Percentiles rank a stretch among this genome's conserved stretches.
Evolutionary conservation across 2,797 vertebrate genomes (phyloP).

Genomic region (Aldrovandia affinis): DNA sequence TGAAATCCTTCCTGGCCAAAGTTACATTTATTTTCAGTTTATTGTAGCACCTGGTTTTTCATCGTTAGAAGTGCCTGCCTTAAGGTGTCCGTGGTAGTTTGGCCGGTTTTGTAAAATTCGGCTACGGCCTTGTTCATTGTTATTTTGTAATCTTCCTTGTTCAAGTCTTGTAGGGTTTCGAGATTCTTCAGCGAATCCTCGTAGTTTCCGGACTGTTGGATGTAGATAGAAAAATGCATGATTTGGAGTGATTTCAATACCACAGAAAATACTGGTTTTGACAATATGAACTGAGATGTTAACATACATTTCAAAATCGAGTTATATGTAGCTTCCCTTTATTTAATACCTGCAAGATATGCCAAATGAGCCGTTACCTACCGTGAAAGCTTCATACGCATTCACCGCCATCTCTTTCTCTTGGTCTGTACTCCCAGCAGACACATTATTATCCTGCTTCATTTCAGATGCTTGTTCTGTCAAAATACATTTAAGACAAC

Average conservation of each 20-base stretch:
- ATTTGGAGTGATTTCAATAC: conserved; percentile 25
- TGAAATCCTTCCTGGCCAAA: not conserved
- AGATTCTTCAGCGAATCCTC: conserved; percentile 88
- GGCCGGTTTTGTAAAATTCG: conserved; percentile 93
- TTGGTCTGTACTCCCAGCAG: conserved; percentile 86
- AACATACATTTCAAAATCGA: not conserved
- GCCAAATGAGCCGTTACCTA: conserved; percentile 73
- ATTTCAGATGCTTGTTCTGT: conserved; percentile 83
- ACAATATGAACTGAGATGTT: not conserved
- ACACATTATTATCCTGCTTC: conserved; percentile 81
- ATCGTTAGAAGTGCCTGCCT: conserved; percentile 87
- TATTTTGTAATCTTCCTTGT: conserved; percentile 98
- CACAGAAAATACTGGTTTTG: not conserved
- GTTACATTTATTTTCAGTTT: not conserved
- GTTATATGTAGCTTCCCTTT: not conserved
- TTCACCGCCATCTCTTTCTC: conserved; percentile 87
- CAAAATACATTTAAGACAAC: conserved; percentile 31
- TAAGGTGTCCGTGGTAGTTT: conserved; percentile 87
- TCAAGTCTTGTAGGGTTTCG: conserved; percentile 86
- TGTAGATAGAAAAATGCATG: conserved; percentile 41
- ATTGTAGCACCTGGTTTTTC: conserved; percentile 85
- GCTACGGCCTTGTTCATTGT: conserved; percentile 89
- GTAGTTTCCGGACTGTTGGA: conserved; percentile 86
- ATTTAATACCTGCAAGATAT: not conserved
- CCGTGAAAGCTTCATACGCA: conserved; percentile 86